Evolutionary conservation across 2,888 invertebrate genomes (phyloP).

Genomic region (Drosophila neutralis): DNA sequence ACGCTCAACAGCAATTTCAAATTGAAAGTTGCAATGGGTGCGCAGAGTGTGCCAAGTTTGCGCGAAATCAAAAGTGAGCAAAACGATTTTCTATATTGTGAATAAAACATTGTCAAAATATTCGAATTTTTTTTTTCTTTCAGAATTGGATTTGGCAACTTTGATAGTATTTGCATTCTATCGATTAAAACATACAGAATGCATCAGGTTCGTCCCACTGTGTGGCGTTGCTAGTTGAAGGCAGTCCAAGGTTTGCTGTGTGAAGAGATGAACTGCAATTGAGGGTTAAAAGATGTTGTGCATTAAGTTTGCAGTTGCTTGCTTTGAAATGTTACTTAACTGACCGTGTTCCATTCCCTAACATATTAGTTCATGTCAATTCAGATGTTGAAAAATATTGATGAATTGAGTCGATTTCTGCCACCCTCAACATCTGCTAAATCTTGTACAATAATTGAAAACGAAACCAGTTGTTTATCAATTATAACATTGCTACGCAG

Average conservation of each 20-base stretch:
- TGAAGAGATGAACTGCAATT: constrained; percentile 15
- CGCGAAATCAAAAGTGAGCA: background rate
- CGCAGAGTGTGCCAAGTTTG: constrained; percentile 11
- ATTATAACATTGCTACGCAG: background rate
- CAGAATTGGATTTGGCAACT: background rate
- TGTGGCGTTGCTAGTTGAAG: constrained; percentile 21
- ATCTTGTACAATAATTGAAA: background rate
- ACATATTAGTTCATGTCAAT: constrained; percentile 22
- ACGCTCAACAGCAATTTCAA: constrained; percentile 67
- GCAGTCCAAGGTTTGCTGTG: constrained; percentile 12
- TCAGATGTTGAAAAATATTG: background rate
- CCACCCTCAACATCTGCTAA: background rate
- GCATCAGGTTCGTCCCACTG: constrained; percentile 3
- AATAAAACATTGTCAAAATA: background rate
- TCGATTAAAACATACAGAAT: too few species aligned
- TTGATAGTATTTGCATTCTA: background rate
- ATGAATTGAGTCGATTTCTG: background rate
- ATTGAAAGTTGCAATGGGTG: constrained; percentile 69
- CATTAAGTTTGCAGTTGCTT: constrained; percentile 34
- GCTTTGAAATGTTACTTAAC: constrained; percentile 26
- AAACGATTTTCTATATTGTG: background rate
- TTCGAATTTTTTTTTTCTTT: background rate
- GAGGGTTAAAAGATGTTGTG: constrained; percentile 32
- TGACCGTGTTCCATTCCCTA: constrained; percentile 13
- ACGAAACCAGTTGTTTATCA: background rate